Conservation (phyloP, 2,113 vertebrate genomes). For the Tragulus kanchil region DNA sequence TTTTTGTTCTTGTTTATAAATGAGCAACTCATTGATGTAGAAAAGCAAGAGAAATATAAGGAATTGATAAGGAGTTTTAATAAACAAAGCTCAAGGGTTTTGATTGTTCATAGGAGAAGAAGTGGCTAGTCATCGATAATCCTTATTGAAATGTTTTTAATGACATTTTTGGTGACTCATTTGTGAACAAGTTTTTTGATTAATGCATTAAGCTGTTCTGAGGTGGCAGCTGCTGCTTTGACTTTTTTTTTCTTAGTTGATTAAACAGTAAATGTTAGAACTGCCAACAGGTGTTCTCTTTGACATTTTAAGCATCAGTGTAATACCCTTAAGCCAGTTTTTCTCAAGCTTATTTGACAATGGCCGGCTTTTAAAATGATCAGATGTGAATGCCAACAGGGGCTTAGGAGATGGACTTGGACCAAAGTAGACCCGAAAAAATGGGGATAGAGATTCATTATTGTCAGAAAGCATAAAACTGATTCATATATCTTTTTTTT, state of each 20-base stretch:
- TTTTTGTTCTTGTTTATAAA: slow-evolving; percentile 23
- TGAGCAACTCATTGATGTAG: background rate
- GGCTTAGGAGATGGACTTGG: background rate
- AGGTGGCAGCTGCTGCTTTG: slow-evolving; percentile 9
- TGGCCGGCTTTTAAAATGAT: slow-evolving; percentile 19
- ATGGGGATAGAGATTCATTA: background rate
- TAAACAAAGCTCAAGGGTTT: background rate
- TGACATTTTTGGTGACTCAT: background rate
- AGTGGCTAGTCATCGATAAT: background rate
- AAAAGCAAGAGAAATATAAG: background rate
- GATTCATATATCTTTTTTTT: background rate
- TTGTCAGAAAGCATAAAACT: background rate
- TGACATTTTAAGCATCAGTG: slow-evolving; percentile 58
- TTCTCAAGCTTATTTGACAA: slow-evolving; percentile 21
- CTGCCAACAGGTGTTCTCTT: slow-evolving; percentile 53
- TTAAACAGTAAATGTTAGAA: slow-evolving; percentile 59
- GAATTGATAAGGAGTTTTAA: slow-evolving; percentile 35
- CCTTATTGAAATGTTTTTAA: background rate
- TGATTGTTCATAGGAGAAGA: background rate
- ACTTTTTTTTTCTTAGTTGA: background rate
- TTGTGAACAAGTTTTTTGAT: background rate
- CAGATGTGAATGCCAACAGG: background rate
- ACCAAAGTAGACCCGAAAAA: background rate
- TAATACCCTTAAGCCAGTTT: slow-evolving; percentile 33
- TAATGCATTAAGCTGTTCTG: slow-evolving; percentile 10